phyloP scores from a whole-genome alignment of 1,140 invertebrate genomes.

The Drosophila lacertosa region DNA sequence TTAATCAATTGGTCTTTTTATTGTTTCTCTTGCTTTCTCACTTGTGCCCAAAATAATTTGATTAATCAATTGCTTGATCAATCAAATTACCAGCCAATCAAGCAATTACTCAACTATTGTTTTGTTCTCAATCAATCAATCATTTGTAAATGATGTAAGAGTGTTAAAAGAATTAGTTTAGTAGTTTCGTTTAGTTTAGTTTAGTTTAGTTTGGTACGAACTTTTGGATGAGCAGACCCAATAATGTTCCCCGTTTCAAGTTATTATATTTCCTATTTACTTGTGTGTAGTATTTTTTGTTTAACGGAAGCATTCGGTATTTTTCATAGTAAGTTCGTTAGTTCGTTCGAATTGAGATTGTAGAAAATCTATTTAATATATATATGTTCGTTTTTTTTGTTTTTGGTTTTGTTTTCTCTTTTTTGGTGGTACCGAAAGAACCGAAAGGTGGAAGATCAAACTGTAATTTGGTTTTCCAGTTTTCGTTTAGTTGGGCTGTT shows the following conservation, averaged over 20 bases:
- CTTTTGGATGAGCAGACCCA: constrained; percentile 1
- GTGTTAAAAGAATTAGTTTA: constrained; percentile 3
- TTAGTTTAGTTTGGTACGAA: constrained; percentile 4
- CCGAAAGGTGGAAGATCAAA: constrained; percentile 74
- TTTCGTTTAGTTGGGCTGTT: constrained; percentile 38
- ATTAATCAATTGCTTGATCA: too few relatives aligned
- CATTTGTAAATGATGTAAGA: neutral
- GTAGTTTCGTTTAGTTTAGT: neutral
- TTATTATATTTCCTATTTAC: neutral
- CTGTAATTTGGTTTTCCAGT: constrained; percentile 20
- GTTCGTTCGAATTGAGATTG: constrained; percentile 49
- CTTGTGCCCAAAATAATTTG: too few relatives aligned
- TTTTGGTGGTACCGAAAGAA: constrained; percentile 72
- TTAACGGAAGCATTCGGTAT: constrained; percentile 60
- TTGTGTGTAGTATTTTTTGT: constrained; percentile 25
- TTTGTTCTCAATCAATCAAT: neutral
- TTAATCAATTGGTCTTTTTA: too few relatives aligned
- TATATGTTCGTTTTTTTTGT: constrained; percentile 12
- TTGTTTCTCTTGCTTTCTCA: too few relatives aligned
- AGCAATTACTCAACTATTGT: neutral
- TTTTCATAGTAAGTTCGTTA: constrained; percentile 17
- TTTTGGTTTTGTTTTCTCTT: constrained; percentile 45
- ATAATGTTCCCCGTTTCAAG: constrained; percentile 22
- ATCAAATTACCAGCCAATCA: neutral
- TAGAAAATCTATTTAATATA: constrained; percentile 67